Evolutionary conservation across 2,888 invertebrate genomes (phyloP), one percentile per base, ranked within the genome.

Genomic region (Nycteola revayana): DNA sequence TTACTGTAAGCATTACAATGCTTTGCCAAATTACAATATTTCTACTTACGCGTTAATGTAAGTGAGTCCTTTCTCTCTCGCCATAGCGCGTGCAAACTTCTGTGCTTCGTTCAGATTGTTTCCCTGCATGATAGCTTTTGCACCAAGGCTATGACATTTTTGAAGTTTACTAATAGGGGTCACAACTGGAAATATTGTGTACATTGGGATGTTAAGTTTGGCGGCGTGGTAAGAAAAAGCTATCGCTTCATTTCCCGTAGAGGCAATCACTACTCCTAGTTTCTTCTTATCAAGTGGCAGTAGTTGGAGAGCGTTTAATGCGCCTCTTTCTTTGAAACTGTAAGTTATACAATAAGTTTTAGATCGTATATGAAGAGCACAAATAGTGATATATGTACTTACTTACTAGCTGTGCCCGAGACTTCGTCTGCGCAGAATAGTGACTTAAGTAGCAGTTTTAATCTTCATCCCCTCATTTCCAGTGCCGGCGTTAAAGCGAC

Each of bases 241-340:
- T 22, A 91, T 73, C 0, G 93, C 94, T 61, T 93, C 94, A 66
- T 95, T 94, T 0, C 94, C 94, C 7, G 92, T 87, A 3, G 93
- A 93, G 0, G 93, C 93, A 7, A 93, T 89, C 17, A 93, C 91
- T 1, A 94, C 91, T 2, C 94, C 94, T 3, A 75, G 71, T 49
- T 84, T 83, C 62, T 89, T 91, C 66, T 93, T 90, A 32, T 92
- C 91, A 43, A 76, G 48, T 1, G 89, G 66, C 28, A 94, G 67
- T 70, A 88, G 87, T 53, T 90, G 72, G 14, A 94, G 75, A 1
- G 90, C 90, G 63, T 92, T 92, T 22, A 93, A 65, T 0, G 92
- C 92, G 9, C 94, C 94, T 55, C 94, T 80, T 67, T 94, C 94
- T 74, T 94, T 94, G 66, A 94, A 93, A 69, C 94, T 93, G 62